Evolutionary conservation across 2,113 vertebrate genomes (phyloP).

Genomic region (Peromyscus maniculatus): DNA sequence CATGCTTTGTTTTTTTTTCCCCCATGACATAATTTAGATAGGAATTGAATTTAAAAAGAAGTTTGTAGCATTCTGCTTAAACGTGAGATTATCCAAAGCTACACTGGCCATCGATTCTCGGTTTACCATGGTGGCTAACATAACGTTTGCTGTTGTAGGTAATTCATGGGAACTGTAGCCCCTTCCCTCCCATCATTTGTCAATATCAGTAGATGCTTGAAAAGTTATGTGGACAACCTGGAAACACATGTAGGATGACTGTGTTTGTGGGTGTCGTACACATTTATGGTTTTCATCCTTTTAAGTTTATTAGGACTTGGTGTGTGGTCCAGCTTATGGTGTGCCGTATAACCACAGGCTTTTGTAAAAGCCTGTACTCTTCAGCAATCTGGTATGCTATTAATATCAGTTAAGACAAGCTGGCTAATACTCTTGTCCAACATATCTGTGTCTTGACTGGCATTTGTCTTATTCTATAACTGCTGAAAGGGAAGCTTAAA

Average conservation of each 20-base stretch:
- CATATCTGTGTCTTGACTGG: background rate
- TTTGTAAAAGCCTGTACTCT: background rate
- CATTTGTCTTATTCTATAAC: background rate
- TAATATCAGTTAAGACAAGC: background rate
- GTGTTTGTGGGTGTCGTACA: background rate
- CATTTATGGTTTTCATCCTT: background rate
- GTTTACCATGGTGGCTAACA: background rate
- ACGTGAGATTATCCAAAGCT: background rate
- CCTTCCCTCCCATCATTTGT: background rate
- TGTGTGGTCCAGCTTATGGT: background rate
- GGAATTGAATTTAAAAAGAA: background rate
- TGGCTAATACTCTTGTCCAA: background rate
- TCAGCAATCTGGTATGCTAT: background rate
- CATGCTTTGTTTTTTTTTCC: background rate
- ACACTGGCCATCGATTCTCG: background rate
- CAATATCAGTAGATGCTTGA: background rate
- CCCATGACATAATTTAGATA: background rate
- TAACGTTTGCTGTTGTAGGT: background rate
- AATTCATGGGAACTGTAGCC: background rate
- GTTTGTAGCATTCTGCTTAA: background rate
- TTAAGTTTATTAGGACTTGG: constrained; percentile 12
- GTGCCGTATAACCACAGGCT: background rate
- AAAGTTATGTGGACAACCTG: background rate
- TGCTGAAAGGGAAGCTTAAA: background rate
- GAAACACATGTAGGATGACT: background rate